Conservation (phyloP, 2,797 vertebrate genomes). For the Mormyrops attenuatus region DNA sequence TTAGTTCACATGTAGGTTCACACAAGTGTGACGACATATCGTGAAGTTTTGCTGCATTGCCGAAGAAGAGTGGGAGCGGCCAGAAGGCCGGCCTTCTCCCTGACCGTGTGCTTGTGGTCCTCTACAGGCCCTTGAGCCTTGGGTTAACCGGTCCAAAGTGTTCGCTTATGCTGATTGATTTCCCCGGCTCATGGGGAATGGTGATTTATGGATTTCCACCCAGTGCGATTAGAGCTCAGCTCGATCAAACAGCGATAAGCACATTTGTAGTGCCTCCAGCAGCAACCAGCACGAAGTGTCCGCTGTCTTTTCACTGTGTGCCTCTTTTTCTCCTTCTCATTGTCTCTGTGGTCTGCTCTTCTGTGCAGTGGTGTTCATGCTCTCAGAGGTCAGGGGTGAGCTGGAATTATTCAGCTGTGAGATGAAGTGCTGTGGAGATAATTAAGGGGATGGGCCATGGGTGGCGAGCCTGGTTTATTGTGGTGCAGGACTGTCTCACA, state of each 20-base stretch:
- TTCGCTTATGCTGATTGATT: constrained; percentile 29
- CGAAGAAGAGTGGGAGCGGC: neutral
- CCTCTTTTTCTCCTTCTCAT: neutral
- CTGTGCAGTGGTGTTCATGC: constrained; percentile 25
- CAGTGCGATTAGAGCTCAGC: constrained; percentile 17
- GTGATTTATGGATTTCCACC: constrained; percentile 27
- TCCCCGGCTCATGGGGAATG: constrained; percentile 19
- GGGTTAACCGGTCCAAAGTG: constrained; percentile 3
- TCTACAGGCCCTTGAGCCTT: neutral
- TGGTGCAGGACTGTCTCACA: neutral
- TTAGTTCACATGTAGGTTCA: neutral
- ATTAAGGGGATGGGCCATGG: neutral
- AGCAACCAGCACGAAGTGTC: neutral
- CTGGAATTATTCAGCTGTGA: constrained; percentile 42
- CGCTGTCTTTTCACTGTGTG: neutral
- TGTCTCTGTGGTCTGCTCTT: constrained; percentile 26
- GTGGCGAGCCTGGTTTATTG: neutral
- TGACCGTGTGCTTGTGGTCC: neutral
- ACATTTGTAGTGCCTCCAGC: neutral
- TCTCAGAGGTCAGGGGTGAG: constrained; percentile 40
- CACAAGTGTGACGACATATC: neutral
- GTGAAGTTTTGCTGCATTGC: neutral
- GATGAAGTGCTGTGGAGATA: constrained; percentile 42
- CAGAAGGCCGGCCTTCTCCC: neutral
- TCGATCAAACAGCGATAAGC: constrained; percentile 23